Evolutionary conservation across 1,140 invertebrate species (phyloP).

Genomic region (Trissolcus basalis): DNA sequence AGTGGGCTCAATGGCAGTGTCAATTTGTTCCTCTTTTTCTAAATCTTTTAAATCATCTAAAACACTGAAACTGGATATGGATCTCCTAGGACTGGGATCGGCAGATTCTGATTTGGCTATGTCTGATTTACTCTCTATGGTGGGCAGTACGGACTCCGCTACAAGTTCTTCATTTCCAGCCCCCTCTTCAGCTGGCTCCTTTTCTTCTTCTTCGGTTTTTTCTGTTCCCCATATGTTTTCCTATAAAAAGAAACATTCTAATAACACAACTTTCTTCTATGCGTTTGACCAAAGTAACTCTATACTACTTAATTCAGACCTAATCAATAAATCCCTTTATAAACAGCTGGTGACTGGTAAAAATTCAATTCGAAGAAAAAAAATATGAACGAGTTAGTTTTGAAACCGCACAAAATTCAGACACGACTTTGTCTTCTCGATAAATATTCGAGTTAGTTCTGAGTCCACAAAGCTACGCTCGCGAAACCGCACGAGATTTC

Average conservation of each 20-base stretch:
- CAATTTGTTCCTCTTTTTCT: constrained; percentile 10
- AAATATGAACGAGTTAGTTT: no score
- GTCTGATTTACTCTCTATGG: constrained; percentile 32
- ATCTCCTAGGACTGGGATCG: constrained; percentile 47
- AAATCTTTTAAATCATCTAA: constrained; percentile 21
- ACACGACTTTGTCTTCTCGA: no score
- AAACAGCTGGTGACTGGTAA: no score
- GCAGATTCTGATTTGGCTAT: constrained; percentile 43
- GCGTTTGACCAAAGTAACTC: no score
- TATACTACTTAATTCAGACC: no score
- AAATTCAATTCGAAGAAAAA: no score
- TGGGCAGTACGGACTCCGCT: constrained; percentile 20
- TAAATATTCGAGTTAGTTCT: no score
- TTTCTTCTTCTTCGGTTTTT: constrained; percentile 24
- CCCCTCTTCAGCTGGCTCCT: constrained; percentile 21
- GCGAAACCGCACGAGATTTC: constrained; percentile 26
- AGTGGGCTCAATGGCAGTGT: constrained; percentile 17
- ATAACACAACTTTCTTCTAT: not conserved
- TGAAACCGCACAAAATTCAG: no score
- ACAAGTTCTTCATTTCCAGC: constrained; percentile 2
- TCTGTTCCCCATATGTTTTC: constrained; percentile 54
- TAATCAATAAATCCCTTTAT: no score
- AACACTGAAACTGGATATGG: constrained; percentile 47
- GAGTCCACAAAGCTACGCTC: constrained; percentile 17
- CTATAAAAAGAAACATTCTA: constrained; percentile 28